phyloP scores from a whole-genome alignment of 1,140 invertebrate species.

The Panulirus ornatus region DNA sequence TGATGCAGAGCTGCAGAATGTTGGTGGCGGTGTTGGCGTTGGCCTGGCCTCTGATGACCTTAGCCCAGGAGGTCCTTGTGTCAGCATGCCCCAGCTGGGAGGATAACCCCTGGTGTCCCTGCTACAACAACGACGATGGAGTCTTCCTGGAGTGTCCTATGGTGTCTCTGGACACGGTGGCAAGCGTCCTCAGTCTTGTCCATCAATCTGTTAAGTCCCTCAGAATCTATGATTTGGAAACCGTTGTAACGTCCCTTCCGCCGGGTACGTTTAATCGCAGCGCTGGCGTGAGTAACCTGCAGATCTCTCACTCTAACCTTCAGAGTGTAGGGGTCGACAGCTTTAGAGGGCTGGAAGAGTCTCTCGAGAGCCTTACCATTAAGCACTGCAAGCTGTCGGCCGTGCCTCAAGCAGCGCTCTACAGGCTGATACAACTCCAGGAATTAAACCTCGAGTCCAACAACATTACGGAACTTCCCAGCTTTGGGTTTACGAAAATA shows the following conservation, averaged over 20 bases:
- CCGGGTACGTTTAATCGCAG: constrained; percentile 83
- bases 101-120: constrained; percentile 89
- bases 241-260: constrained; percentile 84
- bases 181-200: constrained; percentile 80
- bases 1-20: constrained; percentile 11
- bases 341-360: constrained; percentile 85
- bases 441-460: constrained; percentile 92
- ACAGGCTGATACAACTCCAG: constrained; percentile 85
- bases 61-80: constrained; percentile 12
- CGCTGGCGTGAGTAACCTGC: constrained; percentile 87
- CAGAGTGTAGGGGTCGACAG: constrained; percentile 86
- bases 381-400: constrained; percentile 88
- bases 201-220: constrained; percentile 86
- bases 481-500: constrained; percentile 91
- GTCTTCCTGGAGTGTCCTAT: constrained; percentile 93
- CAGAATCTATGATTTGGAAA: constrained; percentile 91
- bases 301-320: constrained; percentile 87
- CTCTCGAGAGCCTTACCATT: constrained; percentile 88
- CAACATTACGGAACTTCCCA: constrained; percentile 88
- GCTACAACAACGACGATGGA: constrained; percentile 94
- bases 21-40: constrained; percentile 2
- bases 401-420: constrained; percentile 89
- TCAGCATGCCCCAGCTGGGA: constrained; percentile 84
- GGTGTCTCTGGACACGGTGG: constrained; percentile 83
- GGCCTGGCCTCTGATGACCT: background rate